phyloP scores from a whole-genome alignment of 2,797 vertebrate genomes.

The Silurus lanzhouensis region DNA sequence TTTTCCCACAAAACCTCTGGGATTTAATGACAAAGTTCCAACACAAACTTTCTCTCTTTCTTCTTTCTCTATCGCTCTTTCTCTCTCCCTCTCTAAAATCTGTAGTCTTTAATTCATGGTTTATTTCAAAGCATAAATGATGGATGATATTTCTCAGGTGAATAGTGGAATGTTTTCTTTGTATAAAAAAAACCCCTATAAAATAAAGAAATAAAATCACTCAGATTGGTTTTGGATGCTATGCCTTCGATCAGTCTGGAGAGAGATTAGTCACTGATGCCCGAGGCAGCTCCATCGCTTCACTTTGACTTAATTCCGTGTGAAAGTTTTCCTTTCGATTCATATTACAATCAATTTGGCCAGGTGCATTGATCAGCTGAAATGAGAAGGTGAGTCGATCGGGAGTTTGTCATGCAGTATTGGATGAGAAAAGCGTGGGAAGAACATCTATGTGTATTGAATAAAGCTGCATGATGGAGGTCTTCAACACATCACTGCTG shows the following conservation, averaged over 20 bases:
- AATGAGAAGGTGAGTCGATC: conserved; percentile 63
- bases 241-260: conserved; percentile 61
- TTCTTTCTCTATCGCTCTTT: not conserved
- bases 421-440: conserved; percentile 63
- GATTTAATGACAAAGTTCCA: not conserved
- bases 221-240: conserved; percentile 41
- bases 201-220: conserved; percentile 30
- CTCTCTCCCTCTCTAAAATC: not conserved
- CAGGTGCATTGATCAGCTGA: conserved; percentile 67
- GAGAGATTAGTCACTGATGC: conserved; percentile 57
- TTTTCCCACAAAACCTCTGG: not conserved
- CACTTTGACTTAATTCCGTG: conserved; percentile 66
- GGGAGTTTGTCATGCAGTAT: conserved; percentile 65
- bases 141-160: conserved; percentile 57
- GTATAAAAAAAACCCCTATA: not conserved
- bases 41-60: not conserved
- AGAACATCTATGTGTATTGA: conserved; percentile 65
- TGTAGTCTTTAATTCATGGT: conserved; percentile 1
- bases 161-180: conserved; percentile 56
- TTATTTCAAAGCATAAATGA: conserved; percentile 33
- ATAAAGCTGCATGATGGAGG: conserved; percentile 41
- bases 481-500: not conserved
- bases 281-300: conserved; percentile 64
- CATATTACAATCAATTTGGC: conserved; percentile 65
- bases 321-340: conserved; percentile 69